Conservation (phyloP, 2,888 invertebrate species). For the Volucella zonaria region DNA sequence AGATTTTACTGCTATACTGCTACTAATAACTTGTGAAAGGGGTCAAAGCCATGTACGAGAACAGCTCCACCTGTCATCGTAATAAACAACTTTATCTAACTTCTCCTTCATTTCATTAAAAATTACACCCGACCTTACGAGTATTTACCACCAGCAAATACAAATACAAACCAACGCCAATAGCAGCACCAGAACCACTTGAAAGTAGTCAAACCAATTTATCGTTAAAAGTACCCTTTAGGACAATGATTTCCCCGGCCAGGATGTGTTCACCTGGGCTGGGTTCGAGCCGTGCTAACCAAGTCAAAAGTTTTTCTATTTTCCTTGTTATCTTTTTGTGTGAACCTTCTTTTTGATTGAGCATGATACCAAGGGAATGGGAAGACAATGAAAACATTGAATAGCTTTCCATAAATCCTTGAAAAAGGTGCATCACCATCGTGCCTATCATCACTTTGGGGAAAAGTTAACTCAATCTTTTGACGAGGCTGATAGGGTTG, state of each 20-base stretch:
- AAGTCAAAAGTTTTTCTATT: conserved; percentile 54
- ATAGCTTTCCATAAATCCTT: no score
- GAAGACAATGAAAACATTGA: conserved; percentile 19
- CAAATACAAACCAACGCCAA: neutral
- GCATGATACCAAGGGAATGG: conserved; percentile 2
- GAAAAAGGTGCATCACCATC: neutral
- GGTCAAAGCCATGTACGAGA: neutral
- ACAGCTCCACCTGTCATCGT: neutral
- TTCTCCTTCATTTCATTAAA: conserved; percentile 12
- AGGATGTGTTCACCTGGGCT: neutral
- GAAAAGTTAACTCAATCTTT: conserved; percentile 10
- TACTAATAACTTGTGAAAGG: conserved; percentile 1
- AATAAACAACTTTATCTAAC: conserved; percentile 2
- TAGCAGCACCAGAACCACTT: neutral
- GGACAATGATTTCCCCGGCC: conserved; percentile 30
- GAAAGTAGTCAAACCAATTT: conserved; percentile 39
- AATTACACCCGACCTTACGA: conserved; percentile 11
- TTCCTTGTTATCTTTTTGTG: conserved; percentile 35
- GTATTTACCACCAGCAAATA: conserved; percentile 17
- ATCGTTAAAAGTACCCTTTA: conserved; percentile 22
- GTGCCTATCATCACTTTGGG: conserved; percentile 5
- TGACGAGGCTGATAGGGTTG: conserved; percentile 28
- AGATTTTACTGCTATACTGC: conserved; percentile 7
- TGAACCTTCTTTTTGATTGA: conserved; percentile 29
- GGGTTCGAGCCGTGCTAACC: conserved; percentile 2